Base-by-base conservation (phyloP, 2,113 vertebrate genomes). In the Acrocephalus arundinaceus region DNA sequence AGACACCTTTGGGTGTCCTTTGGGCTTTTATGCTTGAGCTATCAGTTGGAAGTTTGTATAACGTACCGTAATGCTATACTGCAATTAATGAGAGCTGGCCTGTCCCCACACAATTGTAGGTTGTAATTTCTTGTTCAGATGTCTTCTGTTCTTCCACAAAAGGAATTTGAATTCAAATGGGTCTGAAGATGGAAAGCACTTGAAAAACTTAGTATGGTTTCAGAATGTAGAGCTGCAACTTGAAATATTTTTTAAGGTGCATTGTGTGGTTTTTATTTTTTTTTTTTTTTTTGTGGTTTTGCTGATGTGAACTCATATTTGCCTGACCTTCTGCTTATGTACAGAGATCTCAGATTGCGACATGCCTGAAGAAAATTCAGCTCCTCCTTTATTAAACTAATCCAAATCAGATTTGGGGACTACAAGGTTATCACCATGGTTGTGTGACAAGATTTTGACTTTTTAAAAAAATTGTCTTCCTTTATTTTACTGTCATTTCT, bases 391-490 rank as follows among this genome's bases (percentile, higher is more conserved):
- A 62, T 67, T 81, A 90, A 83, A 73, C 11, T 49, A 1, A 70
- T 67, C 9, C 6, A 16, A 70, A 86, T 15, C 30, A 51, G 23
- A 57, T 74, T 66, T 4, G 1, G 45, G 28, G 33, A 37, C 27
- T 63, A 58, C 23, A 91, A 51, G 7, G 11, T 25, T 68, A 79
- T 76, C 22, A 57, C 8, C 8, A n/a, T 5, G 7, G 19, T 7
- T 35, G 27, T n/a, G 27, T 33, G n/a, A 76, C 2, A 52, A 75
- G 39, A 48, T 68, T 72, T 52, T 72, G 2, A 76, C 48, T 74
- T 9, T 3, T 3, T 1, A 1, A 52, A 71, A 57, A 52, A 41
- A 35, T 3, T 5, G 3, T 43, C 28, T 86, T 49, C 4, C 5
- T 61, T 68, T 88, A 43, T 54, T 74, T 79, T 84, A 25, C 7